Evolutionary conservation across 2,797 vertebrate genomes (phyloP).

Genomic region (Neoniphon sammara): DNA sequence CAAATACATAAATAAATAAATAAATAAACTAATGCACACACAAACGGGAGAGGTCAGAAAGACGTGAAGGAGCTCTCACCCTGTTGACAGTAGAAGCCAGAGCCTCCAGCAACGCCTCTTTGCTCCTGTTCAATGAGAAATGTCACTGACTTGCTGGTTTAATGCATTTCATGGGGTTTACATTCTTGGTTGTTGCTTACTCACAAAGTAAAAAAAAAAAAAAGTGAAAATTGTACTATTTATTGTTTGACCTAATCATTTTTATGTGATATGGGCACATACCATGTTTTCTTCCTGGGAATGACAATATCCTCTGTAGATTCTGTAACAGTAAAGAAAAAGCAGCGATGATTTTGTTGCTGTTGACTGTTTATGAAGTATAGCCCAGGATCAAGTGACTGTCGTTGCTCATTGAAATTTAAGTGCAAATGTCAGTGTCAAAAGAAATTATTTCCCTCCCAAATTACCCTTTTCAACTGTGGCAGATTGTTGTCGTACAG

Average conservation of each 20-base stretch:
- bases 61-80: conserved; percentile 77
- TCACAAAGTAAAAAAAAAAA: too few species aligned
- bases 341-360: background rate
- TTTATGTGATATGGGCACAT: conserved; percentile 52
- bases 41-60: background rate
- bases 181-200: too few species aligned
- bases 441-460: background rate
- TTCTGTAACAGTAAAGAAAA: conserved; percentile 44
- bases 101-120: conserved; percentile 89
- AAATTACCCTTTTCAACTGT: conserved; percentile 79
- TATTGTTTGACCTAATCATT: too few species aligned
- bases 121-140: conserved; percentile 83
- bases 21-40: background rate
- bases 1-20: background rate
- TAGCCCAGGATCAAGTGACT: background rate
- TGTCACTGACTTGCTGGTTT: too few species aligned
- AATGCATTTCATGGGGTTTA: too few species aligned
- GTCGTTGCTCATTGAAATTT: too few species aligned
- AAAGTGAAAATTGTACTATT: too few species aligned
- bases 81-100: conserved; percentile 88
- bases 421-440: too few species aligned
- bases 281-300: conserved; percentile 94
- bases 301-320: conserved; percentile 83
- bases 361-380: too few species aligned
- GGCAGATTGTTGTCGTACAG: conserved; percentile 72